Evolutionary conservation across 2,797 vertebrate genomes (phyloP).

Genomic region (Enteromius fasciolatus): DNA sequence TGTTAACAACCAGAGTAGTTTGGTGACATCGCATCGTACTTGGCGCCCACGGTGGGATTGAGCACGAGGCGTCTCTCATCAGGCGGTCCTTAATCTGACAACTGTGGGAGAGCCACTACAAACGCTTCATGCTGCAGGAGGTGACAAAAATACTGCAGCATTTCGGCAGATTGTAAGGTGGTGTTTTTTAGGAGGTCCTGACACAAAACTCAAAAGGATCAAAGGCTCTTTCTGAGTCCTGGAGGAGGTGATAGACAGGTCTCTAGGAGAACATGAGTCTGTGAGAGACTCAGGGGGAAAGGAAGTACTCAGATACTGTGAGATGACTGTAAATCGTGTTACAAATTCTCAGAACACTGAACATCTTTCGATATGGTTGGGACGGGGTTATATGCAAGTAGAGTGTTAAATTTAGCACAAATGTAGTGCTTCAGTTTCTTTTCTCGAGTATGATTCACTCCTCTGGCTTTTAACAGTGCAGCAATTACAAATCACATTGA

Average conservation of each 20-base stretch:
- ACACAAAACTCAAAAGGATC: constrained; percentile 47
- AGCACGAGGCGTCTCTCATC: constrained; percentile 38
- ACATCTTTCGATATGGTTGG: constrained; percentile 17
- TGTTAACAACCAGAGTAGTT: constrained; percentile 68
- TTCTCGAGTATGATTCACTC: constrained; percentile 60
- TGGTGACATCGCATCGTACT: neutral
- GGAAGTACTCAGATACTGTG: constrained; percentile 7
- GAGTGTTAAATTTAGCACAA: constrained; percentile 11
- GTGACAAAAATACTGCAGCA: constrained; percentile 54
- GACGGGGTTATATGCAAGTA: neutral
- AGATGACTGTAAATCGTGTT: constrained; percentile 19
- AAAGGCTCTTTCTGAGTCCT: constrained; percentile 53
- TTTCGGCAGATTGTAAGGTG: constrained; percentile 15
- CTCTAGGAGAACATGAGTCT: constrained; percentile 21
- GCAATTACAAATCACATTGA: constrained; percentile 35
- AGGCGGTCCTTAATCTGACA: constrained; percentile 56
- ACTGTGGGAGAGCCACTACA: constrained; percentile 52
- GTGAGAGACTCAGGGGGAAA: constrained; percentile 20
- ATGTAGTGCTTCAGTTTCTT: neutral
- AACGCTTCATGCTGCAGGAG: constrained; percentile 50
- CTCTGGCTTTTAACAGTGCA: constrained; percentile 64
- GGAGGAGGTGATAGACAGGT: constrained; percentile 41
- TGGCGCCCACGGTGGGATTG: neutral
- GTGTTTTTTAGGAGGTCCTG: constrained; percentile 17
- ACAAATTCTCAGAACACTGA: constrained; percentile 9